phyloP scores from a whole-genome alignment of 2,113 vertebrate genomes.

The Muntiacus muntjak region DNA sequence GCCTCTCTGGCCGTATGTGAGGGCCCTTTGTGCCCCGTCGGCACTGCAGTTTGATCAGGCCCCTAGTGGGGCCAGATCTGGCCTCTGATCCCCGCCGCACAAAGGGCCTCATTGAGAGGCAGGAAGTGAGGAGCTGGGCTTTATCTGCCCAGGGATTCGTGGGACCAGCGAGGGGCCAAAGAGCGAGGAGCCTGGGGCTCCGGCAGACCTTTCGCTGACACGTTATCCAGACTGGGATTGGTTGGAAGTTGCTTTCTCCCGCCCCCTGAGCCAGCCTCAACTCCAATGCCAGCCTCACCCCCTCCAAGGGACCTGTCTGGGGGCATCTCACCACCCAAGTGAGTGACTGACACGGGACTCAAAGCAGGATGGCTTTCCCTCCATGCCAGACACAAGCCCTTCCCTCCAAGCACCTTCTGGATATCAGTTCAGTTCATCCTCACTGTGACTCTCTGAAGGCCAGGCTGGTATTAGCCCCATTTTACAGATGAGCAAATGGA shows the following conservation, averaged over 20 bases:
- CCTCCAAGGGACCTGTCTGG: neutral
- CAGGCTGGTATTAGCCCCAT: neutral
- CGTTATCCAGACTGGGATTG: accelerated
- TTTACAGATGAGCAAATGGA: neutral
- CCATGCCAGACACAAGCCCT: accelerated
- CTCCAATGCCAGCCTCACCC: neutral
- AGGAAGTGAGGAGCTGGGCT: neutral
- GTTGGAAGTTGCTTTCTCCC: neutral
- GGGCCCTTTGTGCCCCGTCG: constrained; percentile 19
- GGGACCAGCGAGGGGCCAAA: neutral
- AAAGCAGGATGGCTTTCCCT: neutral
- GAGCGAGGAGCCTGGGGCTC: neutral
- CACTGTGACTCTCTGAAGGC: neutral
- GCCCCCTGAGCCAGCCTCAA: neutral
- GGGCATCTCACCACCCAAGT: neutral
- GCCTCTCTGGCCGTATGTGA: neutral
- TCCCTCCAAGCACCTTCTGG: accelerated
- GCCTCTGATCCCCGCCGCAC: neutral
- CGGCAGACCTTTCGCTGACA: accelerated
- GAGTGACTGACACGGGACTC: neutral
- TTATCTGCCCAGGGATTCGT: neutral
- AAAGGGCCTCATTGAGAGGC: constrained; percentile 38
- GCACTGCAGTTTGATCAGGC: neutral
- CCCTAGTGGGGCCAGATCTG: neutral
- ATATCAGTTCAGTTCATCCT: neutral